Conservation (phyloP, 2,797 vertebrate species). For the Buphagus erythrorhynchus region DNA sequence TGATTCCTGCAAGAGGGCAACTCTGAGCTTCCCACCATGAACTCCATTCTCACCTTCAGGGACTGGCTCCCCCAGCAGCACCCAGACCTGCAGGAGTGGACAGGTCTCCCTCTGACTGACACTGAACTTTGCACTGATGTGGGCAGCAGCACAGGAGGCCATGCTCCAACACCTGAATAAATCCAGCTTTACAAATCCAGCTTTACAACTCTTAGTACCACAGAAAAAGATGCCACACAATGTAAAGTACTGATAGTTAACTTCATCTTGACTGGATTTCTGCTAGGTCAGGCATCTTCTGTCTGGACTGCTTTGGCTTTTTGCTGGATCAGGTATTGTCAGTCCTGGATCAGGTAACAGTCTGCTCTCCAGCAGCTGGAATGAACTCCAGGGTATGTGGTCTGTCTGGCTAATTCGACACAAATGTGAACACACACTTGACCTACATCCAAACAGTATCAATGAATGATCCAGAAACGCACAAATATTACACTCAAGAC, state of each 20-base stretch:
- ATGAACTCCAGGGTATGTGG: fast-evolving
- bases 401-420: neutral
- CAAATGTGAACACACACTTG: neutral
- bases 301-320: neutral
- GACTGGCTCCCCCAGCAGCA: neutral
- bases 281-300: neutral
- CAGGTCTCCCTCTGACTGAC: neutral
- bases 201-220: fast-evolving
- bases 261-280: neutral
- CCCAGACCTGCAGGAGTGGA: neutral
- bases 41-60: neutral
- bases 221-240: neutral
- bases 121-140: fast-evolving
- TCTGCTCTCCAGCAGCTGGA: neutral
- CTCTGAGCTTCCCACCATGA: neutral
- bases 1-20: neutral
- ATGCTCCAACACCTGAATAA: neutral
- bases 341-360: neutral
- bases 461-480: neutral
- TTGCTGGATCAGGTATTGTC: neutral
- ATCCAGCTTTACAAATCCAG: neutral
- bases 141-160: neutral
- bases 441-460: neutral
- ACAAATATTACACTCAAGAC: neutral
- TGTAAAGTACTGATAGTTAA: neutral